phyloP scores from a whole-genome alignment of 2,113 vertebrate species.

The Caranx ignobilis region DNA sequence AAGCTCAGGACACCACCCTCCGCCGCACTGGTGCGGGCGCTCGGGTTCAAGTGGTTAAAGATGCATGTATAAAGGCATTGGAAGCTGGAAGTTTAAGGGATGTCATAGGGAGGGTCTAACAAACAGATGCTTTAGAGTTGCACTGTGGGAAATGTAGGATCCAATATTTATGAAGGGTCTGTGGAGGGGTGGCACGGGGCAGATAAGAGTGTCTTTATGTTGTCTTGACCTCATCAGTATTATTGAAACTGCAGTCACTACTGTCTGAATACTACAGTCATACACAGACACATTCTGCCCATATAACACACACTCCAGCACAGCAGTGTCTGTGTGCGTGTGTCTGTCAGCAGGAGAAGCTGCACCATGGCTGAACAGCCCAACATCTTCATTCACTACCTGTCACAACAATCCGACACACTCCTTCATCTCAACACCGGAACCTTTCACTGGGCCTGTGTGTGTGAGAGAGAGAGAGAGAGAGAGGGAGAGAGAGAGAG shows the following conservation, averaged over 20 bases:
- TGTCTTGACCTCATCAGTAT: background rate
- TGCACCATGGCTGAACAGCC: conserved; percentile 51
- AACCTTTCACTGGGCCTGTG: conserved; percentile 26
- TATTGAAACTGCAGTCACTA: background rate
- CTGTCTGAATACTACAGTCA: background rate
- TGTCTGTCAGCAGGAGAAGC: conserved; percentile 37
- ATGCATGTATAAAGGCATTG: too few species aligned
- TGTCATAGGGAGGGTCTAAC: too few species aligned
- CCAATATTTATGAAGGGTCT: too few species aligned
- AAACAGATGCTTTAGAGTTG: too few species aligned
- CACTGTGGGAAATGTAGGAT: too few species aligned
- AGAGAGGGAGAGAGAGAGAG: conserved; percentile 5
- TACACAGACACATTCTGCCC: background rate
- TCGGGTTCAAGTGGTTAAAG: too few species aligned
- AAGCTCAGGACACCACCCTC: too few species aligned
- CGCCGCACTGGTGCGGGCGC: too few species aligned
- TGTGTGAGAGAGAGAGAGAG: conserved; percentile 10
- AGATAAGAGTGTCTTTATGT: too few species aligned
- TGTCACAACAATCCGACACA: conserved; percentile 63
- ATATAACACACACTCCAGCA: background rate
- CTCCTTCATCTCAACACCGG: conserved; percentile 39
- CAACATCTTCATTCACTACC: conserved; percentile 71
- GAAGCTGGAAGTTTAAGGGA: too few species aligned
- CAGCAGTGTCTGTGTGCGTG: conserved; percentile 6
- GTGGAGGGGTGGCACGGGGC: too few species aligned